A percentile compares a stretch with the other conserved stretches of the same genome.
These are phyloP conservation scores for Aphelenchoides fujianensis DNA, from an alignment of 1,140 invertebrate species.

Conservation along the genomic window DNA sequence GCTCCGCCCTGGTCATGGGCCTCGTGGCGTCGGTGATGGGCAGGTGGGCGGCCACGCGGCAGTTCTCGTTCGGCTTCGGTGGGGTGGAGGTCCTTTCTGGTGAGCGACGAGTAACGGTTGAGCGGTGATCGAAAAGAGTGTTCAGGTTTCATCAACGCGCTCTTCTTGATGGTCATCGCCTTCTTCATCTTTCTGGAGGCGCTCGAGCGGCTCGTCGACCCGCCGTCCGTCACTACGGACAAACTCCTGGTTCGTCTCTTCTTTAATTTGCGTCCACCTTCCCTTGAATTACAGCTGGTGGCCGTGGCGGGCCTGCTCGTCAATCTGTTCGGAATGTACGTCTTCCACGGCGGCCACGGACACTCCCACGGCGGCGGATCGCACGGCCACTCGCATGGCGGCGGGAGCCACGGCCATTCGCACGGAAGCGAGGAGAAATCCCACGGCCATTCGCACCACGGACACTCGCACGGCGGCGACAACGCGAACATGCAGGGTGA, in stretches of 20 bases:
- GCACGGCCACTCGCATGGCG: slow-evolving; percentile 52
- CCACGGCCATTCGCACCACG: slow-evolving; percentile 58
- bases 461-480: slow-evolving; percentile 59
- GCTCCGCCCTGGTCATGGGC: slow-evolving; percentile 68
- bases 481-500: slow-evolving; percentile 70
- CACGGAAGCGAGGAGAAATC: slow-evolving; percentile 65
- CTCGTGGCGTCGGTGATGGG: slow-evolving; percentile 67
- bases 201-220: slow-evolving; percentile 66
- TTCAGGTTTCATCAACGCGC: slow-evolving; percentile 69
- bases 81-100: slow-evolving; percentile 65
- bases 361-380: slow-evolving; percentile 51
- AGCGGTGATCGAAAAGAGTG: slow-evolving; percentile 6
- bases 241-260: slow-evolving; percentile 64
- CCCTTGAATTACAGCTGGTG: slow-evolving; percentile 67
- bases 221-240: slow-evolving; percentile 68
- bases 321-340: slow-evolving; percentile 69
- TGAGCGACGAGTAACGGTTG: neutral
- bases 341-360: slow-evolving; percentile 65
- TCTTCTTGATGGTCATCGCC: slow-evolving; percentile 68
- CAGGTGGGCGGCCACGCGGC: slow-evolving; percentile 66
- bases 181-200: slow-evolving; percentile 68
- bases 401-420: slow-evolving; percentile 65
- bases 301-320: slow-evolving; percentile 68
- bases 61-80: slow-evolving; percentile 69
- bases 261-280: neutral